Evolutionary conservation across 2,113 vertebrate species (phyloP).

Genomic region (Mastomys natalensis): DNA sequence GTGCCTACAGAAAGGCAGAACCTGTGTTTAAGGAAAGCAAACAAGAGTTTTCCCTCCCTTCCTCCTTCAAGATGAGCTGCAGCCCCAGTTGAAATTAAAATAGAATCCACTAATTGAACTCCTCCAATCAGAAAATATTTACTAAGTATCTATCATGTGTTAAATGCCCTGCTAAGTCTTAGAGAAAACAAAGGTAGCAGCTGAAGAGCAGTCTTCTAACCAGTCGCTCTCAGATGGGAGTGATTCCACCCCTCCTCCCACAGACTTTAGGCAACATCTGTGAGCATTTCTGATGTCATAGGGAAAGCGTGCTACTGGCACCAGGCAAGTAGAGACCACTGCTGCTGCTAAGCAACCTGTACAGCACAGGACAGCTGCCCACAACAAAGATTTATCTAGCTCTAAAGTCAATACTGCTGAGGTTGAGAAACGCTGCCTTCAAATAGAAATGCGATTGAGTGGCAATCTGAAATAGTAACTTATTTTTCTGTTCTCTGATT

Average conservation of each 20-base stretch:
- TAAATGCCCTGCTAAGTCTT: background rate
- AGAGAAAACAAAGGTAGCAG: background rate
- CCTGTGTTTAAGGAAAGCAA: slow-evolving; percentile 30
- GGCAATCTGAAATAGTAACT: slow-evolving; percentile 33
- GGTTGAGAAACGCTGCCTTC: background rate
- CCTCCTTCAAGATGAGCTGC: slow-evolving; percentile 37
- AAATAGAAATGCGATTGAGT: slow-evolving; percentile 30
- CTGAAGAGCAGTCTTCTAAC: background rate
- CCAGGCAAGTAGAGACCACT: background rate
- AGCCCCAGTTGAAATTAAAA: slow-evolving; percentile 30
- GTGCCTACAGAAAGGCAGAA: background rate
- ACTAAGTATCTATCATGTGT: background rate
- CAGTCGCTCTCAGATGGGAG: background rate
- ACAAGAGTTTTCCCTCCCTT: slow-evolving; percentile 39
- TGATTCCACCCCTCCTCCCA: background rate
- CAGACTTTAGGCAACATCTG: background rate
- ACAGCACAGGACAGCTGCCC: background rate
- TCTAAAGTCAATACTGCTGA: background rate
- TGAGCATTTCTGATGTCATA: background rate
- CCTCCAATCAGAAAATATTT: slow-evolving; percentile 33
- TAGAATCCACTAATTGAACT: slow-evolving; percentile 32
- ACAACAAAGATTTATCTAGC: background rate
- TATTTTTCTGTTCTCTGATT: slow-evolving; percentile 36
- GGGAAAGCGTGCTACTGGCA: background rate
- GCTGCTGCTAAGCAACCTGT: background rate